A percentile compares a stretch with the other conserved stretches of the same genome.
Conservation (phyloP, 2,888 invertebrate species). For the Lingula anatina region DNA sequence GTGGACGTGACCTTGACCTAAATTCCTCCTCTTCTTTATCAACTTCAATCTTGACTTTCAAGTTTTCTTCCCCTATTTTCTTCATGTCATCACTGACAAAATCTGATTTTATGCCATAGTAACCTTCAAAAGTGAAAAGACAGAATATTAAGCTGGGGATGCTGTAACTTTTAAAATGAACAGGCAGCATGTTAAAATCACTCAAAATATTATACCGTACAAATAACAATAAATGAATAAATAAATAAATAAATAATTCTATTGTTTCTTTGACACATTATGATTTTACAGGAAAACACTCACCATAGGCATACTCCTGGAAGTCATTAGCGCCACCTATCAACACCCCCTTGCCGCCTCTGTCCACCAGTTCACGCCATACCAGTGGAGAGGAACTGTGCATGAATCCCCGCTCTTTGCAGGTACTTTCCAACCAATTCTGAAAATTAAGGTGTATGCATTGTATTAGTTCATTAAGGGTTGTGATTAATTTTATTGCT, state of each 20-base stretch:
- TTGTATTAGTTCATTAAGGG: too few relatives aligned
- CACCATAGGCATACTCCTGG: slow-evolving; percentile 48
- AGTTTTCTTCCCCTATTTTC: slow-evolving; percentile 41
- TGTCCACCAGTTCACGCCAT: slow-evolving; percentile 52
- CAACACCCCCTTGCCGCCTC: slow-evolving; percentile 51
- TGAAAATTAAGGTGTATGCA: too few relatives aligned
- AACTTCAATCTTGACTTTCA: slow-evolving; percentile 26
- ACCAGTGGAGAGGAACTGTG: slow-evolving; percentile 48
- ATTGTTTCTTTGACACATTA: too few relatives aligned
- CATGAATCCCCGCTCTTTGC: slow-evolving; percentile 40
- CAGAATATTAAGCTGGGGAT: too few relatives aligned
- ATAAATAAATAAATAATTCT: too few relatives aligned
- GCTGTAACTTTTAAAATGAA: too few relatives aligned
- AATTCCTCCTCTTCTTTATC: slow-evolving; percentile 32
- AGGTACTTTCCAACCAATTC: slow-evolving; percentile 40
- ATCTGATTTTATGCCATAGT: slow-evolving; percentile 45
- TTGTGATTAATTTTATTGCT: too few relatives aligned
- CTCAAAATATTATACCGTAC: too few relatives aligned
- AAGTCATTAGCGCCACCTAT: slow-evolving; percentile 53
- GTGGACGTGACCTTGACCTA: slow-evolving; percentile 28
- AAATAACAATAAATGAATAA: too few relatives aligned
- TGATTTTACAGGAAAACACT: too few relatives aligned
- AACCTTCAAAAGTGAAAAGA: too few relatives aligned
- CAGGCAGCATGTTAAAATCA: too few relatives aligned
- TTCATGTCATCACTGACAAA: slow-evolving; percentile 38